A percentile compares a stretch with the other conserved stretches of the same genome.
These are phyloP conservation scores for Anser cygnoides DNA, from an alignment of 2,113 vertebrate species.

Conservation along the genomic window DNA sequence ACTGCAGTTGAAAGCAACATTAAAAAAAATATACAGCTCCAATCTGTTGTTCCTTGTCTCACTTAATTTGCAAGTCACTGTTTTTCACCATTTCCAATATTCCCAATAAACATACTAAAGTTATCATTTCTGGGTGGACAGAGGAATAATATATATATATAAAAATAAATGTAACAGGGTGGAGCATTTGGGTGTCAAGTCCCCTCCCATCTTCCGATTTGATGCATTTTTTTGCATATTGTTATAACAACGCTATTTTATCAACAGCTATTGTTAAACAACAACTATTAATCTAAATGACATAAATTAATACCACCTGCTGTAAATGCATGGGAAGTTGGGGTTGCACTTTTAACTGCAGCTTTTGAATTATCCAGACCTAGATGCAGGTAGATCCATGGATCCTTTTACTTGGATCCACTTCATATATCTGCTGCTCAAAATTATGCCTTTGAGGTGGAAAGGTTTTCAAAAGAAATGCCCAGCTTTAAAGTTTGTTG, in stretches of 20 bases:
- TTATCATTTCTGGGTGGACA: not conserved
- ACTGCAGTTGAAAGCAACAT: constrained; percentile 15
- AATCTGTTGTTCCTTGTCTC: constrained; percentile 46
- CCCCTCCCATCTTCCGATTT: not conserved
- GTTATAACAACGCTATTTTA: constrained; percentile 30
- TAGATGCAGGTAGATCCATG: not conserved
- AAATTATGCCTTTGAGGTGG: not conserved
- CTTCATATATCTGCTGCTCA: not conserved
- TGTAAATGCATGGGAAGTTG: constrained; percentile 29
- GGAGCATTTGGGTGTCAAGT: not conserved
- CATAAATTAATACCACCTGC: constrained; percentile 58
- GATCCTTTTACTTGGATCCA: not conserved
- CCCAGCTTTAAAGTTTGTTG: not conserved
- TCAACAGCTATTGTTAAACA: constrained; percentile 38
- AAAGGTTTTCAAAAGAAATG: not conserved
- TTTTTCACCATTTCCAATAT: constrained; percentile 11
- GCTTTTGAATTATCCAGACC: constrained; percentile 23
- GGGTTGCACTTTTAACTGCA: not conserved
- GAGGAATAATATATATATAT: not conserved
- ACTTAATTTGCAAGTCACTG: constrained; percentile 40
- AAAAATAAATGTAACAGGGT: not conserved
- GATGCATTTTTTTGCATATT: not conserved
- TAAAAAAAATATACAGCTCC: not conserved
- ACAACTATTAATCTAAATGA: constrained; percentile 53
- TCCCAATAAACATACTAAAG: constrained; percentile 31